Percentiles rank a stretch among this genome's conserved stretches.
phyloP scores from a whole-genome alignment of 1,140 invertebrate species.

The Procambarus virginalis region DNA sequence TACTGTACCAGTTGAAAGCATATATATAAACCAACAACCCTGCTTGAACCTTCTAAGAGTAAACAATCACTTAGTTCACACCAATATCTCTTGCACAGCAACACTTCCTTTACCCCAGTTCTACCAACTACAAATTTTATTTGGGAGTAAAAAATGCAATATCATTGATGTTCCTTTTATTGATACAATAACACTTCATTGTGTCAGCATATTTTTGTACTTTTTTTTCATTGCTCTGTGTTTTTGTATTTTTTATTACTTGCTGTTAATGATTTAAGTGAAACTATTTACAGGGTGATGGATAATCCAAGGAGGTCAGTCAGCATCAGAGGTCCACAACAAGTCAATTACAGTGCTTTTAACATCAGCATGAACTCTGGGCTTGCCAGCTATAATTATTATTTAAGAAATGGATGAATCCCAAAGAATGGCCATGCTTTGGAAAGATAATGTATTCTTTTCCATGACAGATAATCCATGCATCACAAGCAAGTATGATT shows the following conservation, averaged over 20 bases:
- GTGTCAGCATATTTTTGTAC: neutral
- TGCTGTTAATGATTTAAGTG: neutral
- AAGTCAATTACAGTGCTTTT: neutral
- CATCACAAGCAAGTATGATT: neutral
- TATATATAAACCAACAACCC: too few species aligned
- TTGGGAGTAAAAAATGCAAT: neutral
- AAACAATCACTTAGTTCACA: too few species aligned
- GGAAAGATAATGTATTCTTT: neutral
- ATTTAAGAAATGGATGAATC: neutral
- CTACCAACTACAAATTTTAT: too few species aligned
- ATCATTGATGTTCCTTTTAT: slow-evolving; percentile 30
- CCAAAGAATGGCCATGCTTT: neutral
- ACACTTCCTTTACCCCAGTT: too few species aligned
- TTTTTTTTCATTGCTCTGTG: slow-evolving; percentile 15
- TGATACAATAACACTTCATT: slow-evolving; percentile 7
- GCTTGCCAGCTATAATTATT: neutral
- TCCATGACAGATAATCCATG: neutral
- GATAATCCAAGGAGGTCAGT: neutral
- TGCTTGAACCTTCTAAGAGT: too few species aligned
- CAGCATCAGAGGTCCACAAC: neutral
- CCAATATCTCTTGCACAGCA: too few species aligned
- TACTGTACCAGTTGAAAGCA: too few species aligned
- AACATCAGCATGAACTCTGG: neutral
- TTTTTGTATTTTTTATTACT: slow-evolving; percentile 19
- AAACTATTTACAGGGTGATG: slow-evolving; percentile 26